These are phyloP conservation scores for Chromis chromis DNA, from an alignment of 2,797 vertebrate species.

Conservation along the genomic window DNA sequence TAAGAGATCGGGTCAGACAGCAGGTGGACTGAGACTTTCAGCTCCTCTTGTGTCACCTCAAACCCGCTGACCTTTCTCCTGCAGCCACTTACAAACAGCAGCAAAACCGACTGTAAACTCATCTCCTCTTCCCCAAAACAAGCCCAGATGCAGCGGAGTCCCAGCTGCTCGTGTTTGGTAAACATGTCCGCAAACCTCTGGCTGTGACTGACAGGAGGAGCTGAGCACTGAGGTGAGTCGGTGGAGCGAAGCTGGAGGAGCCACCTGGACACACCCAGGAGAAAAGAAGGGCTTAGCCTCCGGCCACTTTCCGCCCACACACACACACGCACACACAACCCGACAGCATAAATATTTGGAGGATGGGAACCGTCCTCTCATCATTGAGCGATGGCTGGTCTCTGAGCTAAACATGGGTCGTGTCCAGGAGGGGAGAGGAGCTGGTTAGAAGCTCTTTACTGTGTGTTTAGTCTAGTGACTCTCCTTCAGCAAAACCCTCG, in stretches of 20 bases:
- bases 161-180: constrained; percentile 84
- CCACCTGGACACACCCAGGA: constrained; percentile 74
- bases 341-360: constrained; percentile 76
- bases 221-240: constrained; percentile 53
- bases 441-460: constrained; percentile 16
- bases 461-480: constrained; percentile 61
- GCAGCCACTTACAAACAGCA: constrained; percentile 54
- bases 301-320: constrained; percentile 23
- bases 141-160: constrained; percentile 64
- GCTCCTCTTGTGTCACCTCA: constrained; percentile 47
- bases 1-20: constrained; percentile 40
- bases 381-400: constrained; percentile 30
- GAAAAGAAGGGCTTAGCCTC: constrained; percentile 32
- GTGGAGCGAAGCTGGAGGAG: constrained; percentile 50
- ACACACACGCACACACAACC: constrained; percentile 42
- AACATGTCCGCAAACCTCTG: constrained; percentile 76
- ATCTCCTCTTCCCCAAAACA: constrained; percentile 46
- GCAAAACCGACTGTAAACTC: constrained; percentile 61
- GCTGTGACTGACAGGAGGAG: constrained; percentile 49
- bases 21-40: constrained; percentile 56
- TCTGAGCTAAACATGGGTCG: constrained; percentile 37
- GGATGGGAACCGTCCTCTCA: constrained; percentile 49
- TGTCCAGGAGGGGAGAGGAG: constrained; percentile 25
- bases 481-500: constrained; percentile 28
- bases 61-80: constrained; percentile 60